Evolutionary conservation across 2,888 invertebrate genomes (phyloP).

Genomic region (Lasioglossum oenotherae): DNA sequence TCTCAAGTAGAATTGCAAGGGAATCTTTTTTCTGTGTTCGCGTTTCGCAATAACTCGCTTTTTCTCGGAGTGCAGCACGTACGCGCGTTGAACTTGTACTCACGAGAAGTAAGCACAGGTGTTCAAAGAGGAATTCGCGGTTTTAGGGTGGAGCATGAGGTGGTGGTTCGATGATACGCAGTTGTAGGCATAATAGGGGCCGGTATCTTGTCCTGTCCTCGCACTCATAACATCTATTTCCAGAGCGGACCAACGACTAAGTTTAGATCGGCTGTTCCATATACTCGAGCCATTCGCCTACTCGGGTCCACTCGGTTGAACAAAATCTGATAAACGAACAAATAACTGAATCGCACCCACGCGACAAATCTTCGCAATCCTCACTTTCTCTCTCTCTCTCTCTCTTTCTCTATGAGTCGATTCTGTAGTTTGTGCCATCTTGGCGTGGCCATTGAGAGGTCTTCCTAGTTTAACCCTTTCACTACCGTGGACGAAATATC

Average conservation of each 20-base stretch:
- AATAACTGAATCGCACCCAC: conserved; percentile 62
- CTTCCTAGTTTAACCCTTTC: no score
- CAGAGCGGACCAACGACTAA: conserved; percentile 83
- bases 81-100: conserved; percentile 7
- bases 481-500: no score
- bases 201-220: conserved; percentile 84
- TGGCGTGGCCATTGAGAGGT: no score
- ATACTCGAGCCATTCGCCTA: conserved; percentile 81
- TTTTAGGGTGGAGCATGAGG: background rate
- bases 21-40: background rate
- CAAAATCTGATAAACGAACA: conserved; percentile 77
- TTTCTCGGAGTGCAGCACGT: background rate
- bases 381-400: background rate
- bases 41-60: background rate
- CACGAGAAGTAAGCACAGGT: conserved; percentile 11
- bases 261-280: conserved; percentile 83
- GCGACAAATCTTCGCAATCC: conserved; percentile 11
- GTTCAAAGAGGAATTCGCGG: background rate
- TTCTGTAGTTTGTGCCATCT: background rate
- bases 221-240: conserved; percentile 84
- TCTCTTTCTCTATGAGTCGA: background rate
- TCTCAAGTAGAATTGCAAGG: background rate
- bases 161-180: conserved; percentile 46
- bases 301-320: conserved; percentile 73
- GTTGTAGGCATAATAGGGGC: conserved; percentile 70